Evolutionary conservation across 1,140 invertebrate genomes (phyloP).

Genomic region (Euura lappo): DNA sequence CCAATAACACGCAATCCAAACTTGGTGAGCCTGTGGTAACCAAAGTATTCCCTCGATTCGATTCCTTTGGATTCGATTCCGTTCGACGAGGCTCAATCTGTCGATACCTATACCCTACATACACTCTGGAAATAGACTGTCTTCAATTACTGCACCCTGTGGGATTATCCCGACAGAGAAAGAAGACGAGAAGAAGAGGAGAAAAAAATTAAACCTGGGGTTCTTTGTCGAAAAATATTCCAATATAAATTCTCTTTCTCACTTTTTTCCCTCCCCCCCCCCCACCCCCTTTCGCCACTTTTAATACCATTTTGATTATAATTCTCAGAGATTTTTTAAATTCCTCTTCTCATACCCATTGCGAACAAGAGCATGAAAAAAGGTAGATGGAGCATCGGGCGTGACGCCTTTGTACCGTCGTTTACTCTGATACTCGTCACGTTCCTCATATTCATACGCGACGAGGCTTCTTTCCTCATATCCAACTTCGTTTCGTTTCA

Average conservation of each 20-base stretch:
- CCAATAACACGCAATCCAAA: constrained; percentile 38
- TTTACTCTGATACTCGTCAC: constrained; percentile 4
- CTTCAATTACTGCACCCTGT: neutral
- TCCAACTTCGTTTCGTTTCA: neutral
- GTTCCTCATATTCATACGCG: neutral
- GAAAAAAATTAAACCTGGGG: too few relatives aligned
- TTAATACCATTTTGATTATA: too few relatives aligned
- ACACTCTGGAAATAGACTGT: neutral
- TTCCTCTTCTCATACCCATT: too few relatives aligned
- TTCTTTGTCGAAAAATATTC: too few relatives aligned
- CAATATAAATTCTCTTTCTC: too few relatives aligned
- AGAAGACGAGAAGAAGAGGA: too few relatives aligned
- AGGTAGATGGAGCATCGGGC: neutral
- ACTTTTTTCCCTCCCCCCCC: too few relatives aligned
- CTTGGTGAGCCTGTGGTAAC: neutral
- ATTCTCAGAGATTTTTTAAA: too few relatives aligned
- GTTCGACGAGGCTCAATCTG: neutral
- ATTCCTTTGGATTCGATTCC: neutral
- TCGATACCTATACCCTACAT: neutral
- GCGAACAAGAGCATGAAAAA: neutral
- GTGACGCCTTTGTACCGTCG: neutral
- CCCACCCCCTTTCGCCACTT: too few relatives aligned
- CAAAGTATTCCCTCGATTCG: constrained; percentile 2
- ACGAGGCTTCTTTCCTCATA: neutral
- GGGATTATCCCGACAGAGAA: neutral